Evolutionary conservation across 2,113 vertebrate genomes (phyloP), one percentile per base, ranked within the genome.

Genomic region (Illadopsis cleaveri): DNA sequence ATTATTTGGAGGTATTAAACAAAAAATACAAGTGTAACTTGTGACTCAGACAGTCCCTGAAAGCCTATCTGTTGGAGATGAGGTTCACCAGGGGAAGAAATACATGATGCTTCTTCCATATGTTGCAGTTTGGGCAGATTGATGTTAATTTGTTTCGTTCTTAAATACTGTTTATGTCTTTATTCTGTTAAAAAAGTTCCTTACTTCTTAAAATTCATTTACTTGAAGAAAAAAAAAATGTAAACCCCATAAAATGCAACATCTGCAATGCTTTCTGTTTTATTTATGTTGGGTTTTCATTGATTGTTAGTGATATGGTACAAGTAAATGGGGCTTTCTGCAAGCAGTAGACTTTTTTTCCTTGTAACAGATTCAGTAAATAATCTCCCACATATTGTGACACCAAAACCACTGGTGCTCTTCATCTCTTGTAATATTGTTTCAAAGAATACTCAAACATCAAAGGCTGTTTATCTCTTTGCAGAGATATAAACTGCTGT

Each of bases 371-470:
- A 88, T 82, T 77, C 85, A 91, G 58, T 54, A 82, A 89, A 78
- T 70, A 90, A 90, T 25, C 28, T 38, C 66, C 42, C 54, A 54
- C 64, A 72, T 87, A 88, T 6, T 75, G 37, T 33, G 72, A 91
- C 56, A 93, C 48, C 70, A 82, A 79, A 72, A 85, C 40, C 2
- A 11, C 70, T 90, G 44, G 56, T 81, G 24, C 47, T 80, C 54
- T 69, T 90, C 38, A 73, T 86, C 60, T 95, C 35, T 65, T 85
- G 72, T 66, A 94, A 90, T 40, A 61, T 37, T 73, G 40, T 78
- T 94, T 84, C 48, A 75, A 96, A 94, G 50, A 73, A 65, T 38
- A 61, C 57, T 86, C 68, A 77, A 82, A 94, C 40, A 90, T 68
- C 53, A 86, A 93, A 96, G 42, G 37, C 28, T 64, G 25, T 45